Percentiles rank a stretch among this genome's conserved stretches.
phyloP scores from a whole-genome alignment of 2,113 vertebrate species.

The Tragelaphus scriptus region DNA sequence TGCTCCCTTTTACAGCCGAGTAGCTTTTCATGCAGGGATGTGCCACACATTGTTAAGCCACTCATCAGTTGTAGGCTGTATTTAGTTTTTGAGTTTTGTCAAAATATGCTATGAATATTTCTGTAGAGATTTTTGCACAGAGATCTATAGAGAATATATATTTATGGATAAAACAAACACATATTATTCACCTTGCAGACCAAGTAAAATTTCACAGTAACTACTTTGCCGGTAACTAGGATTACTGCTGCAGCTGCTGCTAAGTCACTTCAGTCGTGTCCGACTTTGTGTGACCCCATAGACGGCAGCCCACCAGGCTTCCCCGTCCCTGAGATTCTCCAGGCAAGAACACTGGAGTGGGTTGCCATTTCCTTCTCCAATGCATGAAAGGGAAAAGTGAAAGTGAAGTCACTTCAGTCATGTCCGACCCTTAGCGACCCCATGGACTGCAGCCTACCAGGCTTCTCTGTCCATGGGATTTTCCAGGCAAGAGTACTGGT shows the following conservation, averaged over 20 bases:
- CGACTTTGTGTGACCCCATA: too few species aligned
- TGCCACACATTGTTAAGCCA: not conserved
- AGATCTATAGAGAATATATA: not conserved
- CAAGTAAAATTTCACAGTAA: not conserved
- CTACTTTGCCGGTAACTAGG: not conserved
- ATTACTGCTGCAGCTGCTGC: not conserved
- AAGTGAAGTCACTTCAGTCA: too few species aligned
- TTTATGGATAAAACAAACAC: not conserved
- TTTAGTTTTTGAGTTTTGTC: not conserved
- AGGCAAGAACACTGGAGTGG: too few species aligned
- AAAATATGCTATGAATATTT: not conserved
- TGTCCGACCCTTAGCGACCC: too few species aligned
- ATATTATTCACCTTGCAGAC: not conserved
- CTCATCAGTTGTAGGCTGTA: not conserved
- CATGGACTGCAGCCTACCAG: too few species aligned
- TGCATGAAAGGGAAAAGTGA: too few species aligned
- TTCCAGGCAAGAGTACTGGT: too few species aligned
- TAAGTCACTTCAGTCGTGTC: too few species aligned
- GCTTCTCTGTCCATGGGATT: too few species aligned
- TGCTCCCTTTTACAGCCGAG: not conserved
- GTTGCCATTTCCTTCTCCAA: too few species aligned
- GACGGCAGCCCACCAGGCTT: too few species aligned
- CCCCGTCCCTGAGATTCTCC: too few species aligned
- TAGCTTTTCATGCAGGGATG: not conserved
- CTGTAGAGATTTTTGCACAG: not conserved